Evolutionary conservation across 2,888 invertebrate genomes (phyloP).

Genomic region (Hirtodrosophila trivittata): DNA sequence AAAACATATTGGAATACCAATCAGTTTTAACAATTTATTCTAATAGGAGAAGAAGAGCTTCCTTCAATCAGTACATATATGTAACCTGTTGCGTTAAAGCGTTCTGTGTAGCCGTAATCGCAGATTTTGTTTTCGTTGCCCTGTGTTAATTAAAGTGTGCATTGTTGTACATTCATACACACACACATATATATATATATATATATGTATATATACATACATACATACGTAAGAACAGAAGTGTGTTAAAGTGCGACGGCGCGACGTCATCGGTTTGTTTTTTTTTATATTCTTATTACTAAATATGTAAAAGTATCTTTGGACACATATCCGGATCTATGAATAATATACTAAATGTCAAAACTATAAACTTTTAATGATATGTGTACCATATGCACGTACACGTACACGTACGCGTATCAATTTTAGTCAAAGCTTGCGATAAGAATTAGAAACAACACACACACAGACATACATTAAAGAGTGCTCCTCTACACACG

Average conservation of each 20-base stretch:
- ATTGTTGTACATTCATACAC: background rate
- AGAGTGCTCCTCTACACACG: background rate
- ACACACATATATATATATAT: background rate
- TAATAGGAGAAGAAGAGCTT: too few species aligned
- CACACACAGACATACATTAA: background rate
- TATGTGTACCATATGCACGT: background rate
- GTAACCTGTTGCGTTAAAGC: background rate
- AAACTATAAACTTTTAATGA: background rate
- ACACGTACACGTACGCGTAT: constrained; percentile 1
- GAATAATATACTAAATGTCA: background rate
- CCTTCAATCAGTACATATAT: too few species aligned
- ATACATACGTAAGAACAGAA: background rate
- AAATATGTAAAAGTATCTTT: background rate
- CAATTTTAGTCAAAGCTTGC: background rate
- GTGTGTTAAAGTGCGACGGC: constrained; percentile 27
- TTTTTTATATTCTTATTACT: background rate
- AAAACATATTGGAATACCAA: too few species aligned
- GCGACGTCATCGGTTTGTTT: constrained; percentile 27
- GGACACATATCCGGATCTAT: background rate
- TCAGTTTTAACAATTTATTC: too few species aligned
- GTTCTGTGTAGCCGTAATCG: background rate
- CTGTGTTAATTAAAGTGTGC: too few species aligned
- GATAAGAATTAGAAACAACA: constrained; percentile 1
- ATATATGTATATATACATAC: too few species aligned
- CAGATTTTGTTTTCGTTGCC: too few species aligned